Evolutionary conservation across 2,797 vertebrate species (phyloP).

Genomic region (Tarsius wallacei): DNA sequence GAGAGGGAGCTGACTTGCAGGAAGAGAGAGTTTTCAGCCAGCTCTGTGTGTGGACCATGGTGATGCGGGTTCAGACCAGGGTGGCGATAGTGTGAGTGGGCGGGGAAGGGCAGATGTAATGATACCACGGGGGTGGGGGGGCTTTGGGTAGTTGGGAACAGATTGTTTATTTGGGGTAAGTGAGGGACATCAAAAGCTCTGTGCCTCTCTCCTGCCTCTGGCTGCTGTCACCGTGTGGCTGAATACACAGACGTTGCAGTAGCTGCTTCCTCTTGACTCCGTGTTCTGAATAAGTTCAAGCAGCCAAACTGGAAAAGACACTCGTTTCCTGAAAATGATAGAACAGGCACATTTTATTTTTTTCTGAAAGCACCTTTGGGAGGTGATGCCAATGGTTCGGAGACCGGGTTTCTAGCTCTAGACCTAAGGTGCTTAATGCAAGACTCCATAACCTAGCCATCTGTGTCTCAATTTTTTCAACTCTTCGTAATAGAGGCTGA

Average conservation of each 20-base stretch:
- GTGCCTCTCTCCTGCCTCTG: not conserved
- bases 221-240: accelerated
- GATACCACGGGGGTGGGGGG: accelerated
- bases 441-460: not conserved
- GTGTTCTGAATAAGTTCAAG: not conserved
- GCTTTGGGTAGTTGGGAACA: not conserved
- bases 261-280: not conserved
- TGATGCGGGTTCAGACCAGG: not conserved
- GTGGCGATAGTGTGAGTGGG: accelerated
- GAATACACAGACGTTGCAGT: too few species aligned
- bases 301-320: not conserved
- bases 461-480: not conserved
- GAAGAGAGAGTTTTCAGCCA: not conserved
- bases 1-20: accelerated
- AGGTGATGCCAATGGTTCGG: not conserved
- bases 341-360: not conserved
- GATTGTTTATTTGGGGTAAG: not conserved
- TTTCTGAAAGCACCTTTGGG: not conserved
- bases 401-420: not conserved
- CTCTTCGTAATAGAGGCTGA: not conserved
- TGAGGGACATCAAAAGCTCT: accelerated
- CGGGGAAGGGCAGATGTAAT: not conserved
- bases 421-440: not conserved
- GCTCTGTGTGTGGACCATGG: accelerated
- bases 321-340: not conserved